Evolutionary conservation across 2,113 vertebrate genomes (phyloP).

Genomic region (Phaethornis superciliosus): DNA sequence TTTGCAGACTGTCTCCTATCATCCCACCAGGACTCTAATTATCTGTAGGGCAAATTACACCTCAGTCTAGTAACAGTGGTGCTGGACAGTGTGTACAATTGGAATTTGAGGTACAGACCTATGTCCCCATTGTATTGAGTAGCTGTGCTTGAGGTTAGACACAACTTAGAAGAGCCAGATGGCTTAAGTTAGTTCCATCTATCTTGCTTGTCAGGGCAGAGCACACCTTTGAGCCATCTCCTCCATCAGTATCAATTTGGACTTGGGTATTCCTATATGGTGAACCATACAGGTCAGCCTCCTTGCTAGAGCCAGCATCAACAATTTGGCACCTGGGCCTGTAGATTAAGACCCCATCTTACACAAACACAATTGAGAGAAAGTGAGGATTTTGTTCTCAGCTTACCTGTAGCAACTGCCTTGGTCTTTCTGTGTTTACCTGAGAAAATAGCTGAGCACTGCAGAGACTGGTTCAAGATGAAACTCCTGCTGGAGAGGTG

Average conservation of each 20-base stretch:
- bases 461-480: neutral
- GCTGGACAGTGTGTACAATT: neutral
- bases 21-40: neutral
- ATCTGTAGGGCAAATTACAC: neutral
- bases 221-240: neutral
- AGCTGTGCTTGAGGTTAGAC: neutral
- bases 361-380: neutral
- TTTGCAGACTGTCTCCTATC: neutral
- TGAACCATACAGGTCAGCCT: neutral
- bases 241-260: neutral
- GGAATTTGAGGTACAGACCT: neutral
- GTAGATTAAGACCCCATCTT: neutral
- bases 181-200: neutral
- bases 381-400: neutral
- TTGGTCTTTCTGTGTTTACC: neutral
- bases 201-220: neutral
- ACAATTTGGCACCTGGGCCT: neutral
- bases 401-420: neutral
- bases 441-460: neutral
- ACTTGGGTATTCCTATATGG: neutral
- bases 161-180: neutral
- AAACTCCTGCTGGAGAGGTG: neutral
- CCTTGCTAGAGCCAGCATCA: neutral
- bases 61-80: neutral
- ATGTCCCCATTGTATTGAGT: neutral